Evolutionary conservation across 2,113 vertebrate genomes (phyloP).

Genomic region (Notothenia coriiceps): DNA sequence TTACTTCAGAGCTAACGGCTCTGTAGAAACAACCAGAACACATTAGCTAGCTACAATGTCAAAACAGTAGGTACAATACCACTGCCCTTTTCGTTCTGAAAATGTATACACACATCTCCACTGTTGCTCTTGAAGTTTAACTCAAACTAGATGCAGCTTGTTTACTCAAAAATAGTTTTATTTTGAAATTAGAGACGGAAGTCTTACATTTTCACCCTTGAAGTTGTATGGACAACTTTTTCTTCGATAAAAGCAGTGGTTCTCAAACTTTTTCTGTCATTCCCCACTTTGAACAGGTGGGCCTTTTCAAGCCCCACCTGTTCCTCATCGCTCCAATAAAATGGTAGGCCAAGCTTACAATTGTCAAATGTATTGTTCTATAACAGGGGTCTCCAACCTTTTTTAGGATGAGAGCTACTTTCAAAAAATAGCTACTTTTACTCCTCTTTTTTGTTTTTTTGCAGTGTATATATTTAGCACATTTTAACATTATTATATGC

Average conservation of each 20-base stretch:
- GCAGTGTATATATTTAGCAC: no score
- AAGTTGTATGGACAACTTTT: not conserved
- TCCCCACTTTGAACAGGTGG: no score
- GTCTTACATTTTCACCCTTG: not conserved
- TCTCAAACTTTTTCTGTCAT: no score
- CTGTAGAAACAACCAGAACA: not conserved
- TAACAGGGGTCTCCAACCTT: no score
- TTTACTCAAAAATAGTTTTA: not conserved
- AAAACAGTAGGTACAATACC: not conserved
- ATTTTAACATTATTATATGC: no score
- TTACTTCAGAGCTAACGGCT: slow-evolving; percentile 33
- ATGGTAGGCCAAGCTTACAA: no score
- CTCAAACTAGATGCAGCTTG: not conserved
- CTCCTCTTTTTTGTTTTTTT: no score
- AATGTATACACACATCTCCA: not conserved
- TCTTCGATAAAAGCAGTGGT: not conserved
- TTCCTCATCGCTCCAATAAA: no score
- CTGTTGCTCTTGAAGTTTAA: not conserved
- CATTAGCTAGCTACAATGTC: not conserved
- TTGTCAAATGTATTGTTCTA: no score
- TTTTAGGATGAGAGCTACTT: no score
- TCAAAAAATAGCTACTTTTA: no score
- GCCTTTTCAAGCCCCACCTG: no score
- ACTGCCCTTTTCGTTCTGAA: not conserved
- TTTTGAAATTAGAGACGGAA: slow-evolving; percentile 51